phyloP scores from a whole-genome alignment of 2,888 invertebrate genomes.

The Malacosoma neustria region DNA sequence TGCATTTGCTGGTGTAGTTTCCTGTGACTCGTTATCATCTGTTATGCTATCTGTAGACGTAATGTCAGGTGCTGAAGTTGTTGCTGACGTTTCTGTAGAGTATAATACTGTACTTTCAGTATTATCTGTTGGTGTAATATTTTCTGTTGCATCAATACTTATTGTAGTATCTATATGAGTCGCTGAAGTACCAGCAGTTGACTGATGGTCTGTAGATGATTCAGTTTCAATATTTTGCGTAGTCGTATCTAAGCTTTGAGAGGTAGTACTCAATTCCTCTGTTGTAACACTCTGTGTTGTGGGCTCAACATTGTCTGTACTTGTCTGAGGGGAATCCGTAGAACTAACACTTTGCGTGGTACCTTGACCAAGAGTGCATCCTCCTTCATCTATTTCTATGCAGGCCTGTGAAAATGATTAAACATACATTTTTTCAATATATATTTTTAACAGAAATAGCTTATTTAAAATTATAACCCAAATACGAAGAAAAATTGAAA shows the following conservation, averaged over 20 bases:
- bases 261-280: not conserved
- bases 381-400: slow-evolving; percentile 21
- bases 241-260: not conserved
- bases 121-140: not conserved
- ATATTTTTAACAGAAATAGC: too few relatives aligned
- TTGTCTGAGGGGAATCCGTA: slow-evolving; percentile 3
- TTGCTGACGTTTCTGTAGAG: too few relatives aligned
- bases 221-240: not conserved
- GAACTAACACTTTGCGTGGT: slow-evolving; percentile 2
- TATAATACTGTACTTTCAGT: not conserved
- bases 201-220: too few relatives aligned
- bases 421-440: too few relatives aligned
- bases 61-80: too few relatives aligned
- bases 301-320: not conserved
- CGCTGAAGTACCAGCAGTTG: not conserved
- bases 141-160: not conserved
- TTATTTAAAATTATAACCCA: too few relatives aligned
- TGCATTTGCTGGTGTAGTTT: too few relatives aligned
- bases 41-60: too few relatives aligned
- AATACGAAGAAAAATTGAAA: not conserved
- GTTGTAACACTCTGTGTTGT: not conserved
- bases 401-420: slow-evolving; percentile 22
- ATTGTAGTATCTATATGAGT: not conserved
- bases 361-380: slow-evolving; percentile 18
- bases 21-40: too few relatives aligned